A percentile compares a stretch with the other conserved stretches of the same genome.
Conservation (phyloP, 2,888 invertebrate genomes). For the Rhagonycha lutea region DNA sequence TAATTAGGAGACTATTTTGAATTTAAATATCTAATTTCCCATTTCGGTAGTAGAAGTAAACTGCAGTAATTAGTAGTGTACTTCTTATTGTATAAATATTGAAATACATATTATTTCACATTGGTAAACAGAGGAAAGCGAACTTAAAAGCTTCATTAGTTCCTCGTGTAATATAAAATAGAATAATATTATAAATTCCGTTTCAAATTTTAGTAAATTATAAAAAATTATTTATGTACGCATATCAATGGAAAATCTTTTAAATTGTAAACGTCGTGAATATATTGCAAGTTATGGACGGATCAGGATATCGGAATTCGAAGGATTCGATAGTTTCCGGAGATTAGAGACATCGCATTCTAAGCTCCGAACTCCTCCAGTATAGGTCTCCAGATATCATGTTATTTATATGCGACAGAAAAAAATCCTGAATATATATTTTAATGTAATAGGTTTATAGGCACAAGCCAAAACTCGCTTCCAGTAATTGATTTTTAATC, state of each 20-base stretch:
- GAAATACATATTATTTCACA: background rate
- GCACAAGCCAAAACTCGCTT: conserved; percentile 11
- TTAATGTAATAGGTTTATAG: conserved; percentile 29
- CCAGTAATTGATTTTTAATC: conserved; percentile 21
- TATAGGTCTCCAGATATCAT: conserved; percentile 33
- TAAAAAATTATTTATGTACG: background rate
- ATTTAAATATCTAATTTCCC: background rate
- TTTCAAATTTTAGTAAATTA: background rate
- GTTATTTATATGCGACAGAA: conserved; percentile 35
- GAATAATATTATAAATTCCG: background rate
- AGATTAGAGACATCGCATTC: conserved; percentile 36
- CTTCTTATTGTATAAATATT: background rate
- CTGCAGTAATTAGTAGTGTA: background rate
- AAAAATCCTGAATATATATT: conserved; percentile 35
- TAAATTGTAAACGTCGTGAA: conserved; percentile 29
- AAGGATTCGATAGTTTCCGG: conserved; percentile 35
- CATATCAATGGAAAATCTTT: conserved; percentile 18
- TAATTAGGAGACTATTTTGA: background rate
- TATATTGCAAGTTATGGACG: conserved; percentile 29
- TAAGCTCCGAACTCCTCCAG: conserved; percentile 31
- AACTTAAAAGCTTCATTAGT: background rate
- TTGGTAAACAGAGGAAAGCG: background rate
- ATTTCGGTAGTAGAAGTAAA: background rate
- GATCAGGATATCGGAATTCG: conserved; percentile 35
- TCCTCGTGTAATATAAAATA: background rate